Percentiles rank a stretch among this genome's conserved stretches.
phyloP scores from a whole-genome alignment of 2,797 vertebrate species.

The Ibycter americanus region DNA sequence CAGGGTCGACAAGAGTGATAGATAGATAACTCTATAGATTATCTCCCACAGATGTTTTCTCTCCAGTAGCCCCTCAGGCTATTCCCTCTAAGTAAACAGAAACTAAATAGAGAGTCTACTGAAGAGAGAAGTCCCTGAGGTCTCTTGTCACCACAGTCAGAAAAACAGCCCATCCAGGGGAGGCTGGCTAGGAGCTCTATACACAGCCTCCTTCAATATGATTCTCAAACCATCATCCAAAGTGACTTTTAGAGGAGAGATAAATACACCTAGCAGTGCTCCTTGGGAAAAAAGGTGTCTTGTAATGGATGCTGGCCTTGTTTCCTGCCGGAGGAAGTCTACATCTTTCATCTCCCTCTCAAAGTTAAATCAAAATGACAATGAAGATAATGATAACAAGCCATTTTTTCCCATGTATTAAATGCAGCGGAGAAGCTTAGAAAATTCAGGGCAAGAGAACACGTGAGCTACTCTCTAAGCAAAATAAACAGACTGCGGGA shows the following conservation, averaged over 20 bases:
- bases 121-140: slow-evolving; percentile 65
- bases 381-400: background rate
- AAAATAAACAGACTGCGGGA: slow-evolving; percentile 3
- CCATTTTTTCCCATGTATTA: too few relatives aligned
- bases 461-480: background rate
- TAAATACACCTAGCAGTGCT: background rate
- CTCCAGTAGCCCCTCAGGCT: slow-evolving; percentile 78
- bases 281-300: background rate
- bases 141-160: slow-evolving; percentile 60
- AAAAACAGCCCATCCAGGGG: slow-evolving; percentile 2
- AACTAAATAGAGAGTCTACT: slow-evolving; percentile 73
- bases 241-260: slow-evolving; percentile 36
- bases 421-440: background rate
- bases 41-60: slow-evolving; percentile 86
- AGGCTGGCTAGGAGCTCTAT: background rate
- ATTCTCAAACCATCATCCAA: background rate
- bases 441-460: background rate
- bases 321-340: background rate
- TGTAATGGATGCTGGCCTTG: background rate
- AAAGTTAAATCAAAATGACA: background rate
- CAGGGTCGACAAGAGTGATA: slow-evolving; percentile 78
- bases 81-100: slow-evolving; percentile 87
- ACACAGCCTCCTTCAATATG: background rate
- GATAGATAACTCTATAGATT: slow-evolving; percentile 86
- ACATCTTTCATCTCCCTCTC: background rate